A percentile compares a stretch with the other conserved stretches of the same genome.
These are phyloP conservation scores for Trichosurus vulpecula DNA, from an alignment of 2,797 vertebrate genomes.

Conservation along the genomic window DNA sequence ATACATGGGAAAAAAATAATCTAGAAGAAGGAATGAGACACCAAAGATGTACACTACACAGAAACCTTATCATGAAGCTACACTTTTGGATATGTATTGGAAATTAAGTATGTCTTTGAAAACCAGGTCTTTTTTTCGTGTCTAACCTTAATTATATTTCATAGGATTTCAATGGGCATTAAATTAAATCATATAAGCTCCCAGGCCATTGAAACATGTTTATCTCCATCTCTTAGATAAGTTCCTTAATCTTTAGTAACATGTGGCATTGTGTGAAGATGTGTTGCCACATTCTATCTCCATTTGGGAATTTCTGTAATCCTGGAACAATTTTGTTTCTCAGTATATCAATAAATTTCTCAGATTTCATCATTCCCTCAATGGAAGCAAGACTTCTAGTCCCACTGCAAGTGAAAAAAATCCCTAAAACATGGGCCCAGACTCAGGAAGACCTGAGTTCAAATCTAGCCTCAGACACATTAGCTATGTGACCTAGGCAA, in stretches of 20 bases:
- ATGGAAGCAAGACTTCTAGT: not conserved
- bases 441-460: not conserved
- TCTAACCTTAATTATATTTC: not conserved
- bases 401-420: not conserved
- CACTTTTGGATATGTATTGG: not conserved
- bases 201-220: not conserved
- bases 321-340: not conserved
- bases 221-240: not conserved
- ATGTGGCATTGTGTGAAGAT: not conserved
- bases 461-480: too few species aligned
- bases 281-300: not conserved
- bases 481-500: not conserved
- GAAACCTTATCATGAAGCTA: not conserved
- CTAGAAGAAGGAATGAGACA: too few species aligned
- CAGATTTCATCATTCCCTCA: not conserved
- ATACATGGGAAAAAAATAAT: too few species aligned
- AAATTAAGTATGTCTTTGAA: not conserved
- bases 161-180: not conserved
- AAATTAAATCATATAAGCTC: not conserved
- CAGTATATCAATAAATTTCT: not conserved
- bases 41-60: too few species aligned
- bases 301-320: not conserved
- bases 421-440: not conserved
- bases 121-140: not conserved
- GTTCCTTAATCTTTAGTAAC: not conserved